Evolutionary conservation across 1,140 invertebrate species (phyloP).

Genomic region (Pseudomyrmex concolor): DNA sequence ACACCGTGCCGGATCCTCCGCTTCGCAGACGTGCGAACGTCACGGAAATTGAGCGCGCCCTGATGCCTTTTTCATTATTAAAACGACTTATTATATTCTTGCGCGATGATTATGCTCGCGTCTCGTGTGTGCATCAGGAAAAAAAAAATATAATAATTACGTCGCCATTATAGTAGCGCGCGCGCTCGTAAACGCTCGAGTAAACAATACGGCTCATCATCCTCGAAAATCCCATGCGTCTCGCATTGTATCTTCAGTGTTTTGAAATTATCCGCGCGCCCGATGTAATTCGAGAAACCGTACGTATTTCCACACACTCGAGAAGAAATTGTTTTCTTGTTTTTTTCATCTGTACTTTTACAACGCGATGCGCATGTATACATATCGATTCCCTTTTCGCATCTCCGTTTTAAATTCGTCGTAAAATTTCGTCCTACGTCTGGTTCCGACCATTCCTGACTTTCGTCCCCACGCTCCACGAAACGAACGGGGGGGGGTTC

Average conservation of each 20-base stretch:
- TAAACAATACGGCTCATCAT: not conserved
- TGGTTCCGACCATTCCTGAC: not conserved
- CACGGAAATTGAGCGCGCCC: slow-evolving; percentile 34
- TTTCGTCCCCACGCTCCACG: not conserved
- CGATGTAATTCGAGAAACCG: too few relatives aligned
- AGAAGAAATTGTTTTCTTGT: too few relatives aligned
- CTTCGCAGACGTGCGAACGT: slow-evolving; percentile 16
- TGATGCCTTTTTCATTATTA: slow-evolving; percentile 6
- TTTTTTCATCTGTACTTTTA: too few relatives aligned
- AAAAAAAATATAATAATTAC: not conserved
- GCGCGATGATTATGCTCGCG: not conserved
- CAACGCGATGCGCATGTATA: too few relatives aligned
- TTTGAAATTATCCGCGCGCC: too few relatives aligned
- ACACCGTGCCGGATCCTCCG: not conserved
- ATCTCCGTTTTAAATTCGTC: not conserved
- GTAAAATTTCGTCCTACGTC: not conserved
- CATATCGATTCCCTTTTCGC: not conserved
- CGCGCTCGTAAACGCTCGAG: not conserved
- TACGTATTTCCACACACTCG: too few relatives aligned
- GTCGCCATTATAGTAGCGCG: not conserved
- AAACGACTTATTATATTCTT: not conserved
- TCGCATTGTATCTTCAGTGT: not conserved
- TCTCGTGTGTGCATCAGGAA: not conserved
- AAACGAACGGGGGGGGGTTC: slow-evolving; percentile 22
- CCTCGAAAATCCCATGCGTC: not conserved